Conservation (phyloP, 2,888 invertebrate species). For the Orthosia gracilis region DNA sequence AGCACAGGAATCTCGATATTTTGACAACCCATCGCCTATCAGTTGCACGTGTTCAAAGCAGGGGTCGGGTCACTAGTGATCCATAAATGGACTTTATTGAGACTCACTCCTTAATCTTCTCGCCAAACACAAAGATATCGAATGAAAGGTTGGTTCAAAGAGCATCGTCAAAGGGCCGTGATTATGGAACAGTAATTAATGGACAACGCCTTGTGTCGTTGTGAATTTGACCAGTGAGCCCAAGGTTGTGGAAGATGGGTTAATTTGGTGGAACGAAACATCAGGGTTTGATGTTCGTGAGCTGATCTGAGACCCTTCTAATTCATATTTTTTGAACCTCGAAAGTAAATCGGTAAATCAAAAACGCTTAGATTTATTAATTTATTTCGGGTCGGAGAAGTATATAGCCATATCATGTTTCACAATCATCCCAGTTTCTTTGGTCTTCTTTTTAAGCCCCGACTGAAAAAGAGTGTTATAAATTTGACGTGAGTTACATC, state of each 20-base stretch:
- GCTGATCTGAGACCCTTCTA: not conserved
- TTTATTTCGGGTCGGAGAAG: too few relatives aligned
- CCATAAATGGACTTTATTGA: not conserved
- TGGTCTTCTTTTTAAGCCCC: too few relatives aligned
- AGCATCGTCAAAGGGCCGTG: slow-evolving; percentile 53
- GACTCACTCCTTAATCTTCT: slow-evolving; percentile 16
- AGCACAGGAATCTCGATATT: not conserved
- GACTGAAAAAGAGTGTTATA: too few relatives aligned
- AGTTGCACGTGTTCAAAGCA: not conserved
- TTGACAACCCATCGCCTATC: too few relatives aligned
- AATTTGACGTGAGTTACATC: too few relatives aligned
- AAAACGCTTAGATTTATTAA: too few relatives aligned
- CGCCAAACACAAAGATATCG: slow-evolving; percentile 46
- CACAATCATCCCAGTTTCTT: too few relatives aligned
- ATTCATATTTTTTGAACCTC: not conserved
- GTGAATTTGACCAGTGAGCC: slow-evolving; percentile 44
- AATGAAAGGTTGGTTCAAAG: slow-evolving; percentile 56
- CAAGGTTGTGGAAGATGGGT: slow-evolving; percentile 33
- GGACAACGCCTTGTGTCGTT: slow-evolving; percentile 39
- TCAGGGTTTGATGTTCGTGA: slow-evolving; percentile 14
- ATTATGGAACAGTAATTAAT: slow-evolving; percentile 59
- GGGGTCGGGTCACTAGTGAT: not conserved
- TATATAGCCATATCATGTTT: too few relatives aligned
- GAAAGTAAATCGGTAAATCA: too few relatives aligned
- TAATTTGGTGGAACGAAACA: slow-evolving; percentile 38